Percentiles rank a stretch among this genome's conserved stretches.
Evolutionary conservation across 2,797 vertebrate genomes (phyloP).

Genomic region (Bufotes viridis): DNA sequence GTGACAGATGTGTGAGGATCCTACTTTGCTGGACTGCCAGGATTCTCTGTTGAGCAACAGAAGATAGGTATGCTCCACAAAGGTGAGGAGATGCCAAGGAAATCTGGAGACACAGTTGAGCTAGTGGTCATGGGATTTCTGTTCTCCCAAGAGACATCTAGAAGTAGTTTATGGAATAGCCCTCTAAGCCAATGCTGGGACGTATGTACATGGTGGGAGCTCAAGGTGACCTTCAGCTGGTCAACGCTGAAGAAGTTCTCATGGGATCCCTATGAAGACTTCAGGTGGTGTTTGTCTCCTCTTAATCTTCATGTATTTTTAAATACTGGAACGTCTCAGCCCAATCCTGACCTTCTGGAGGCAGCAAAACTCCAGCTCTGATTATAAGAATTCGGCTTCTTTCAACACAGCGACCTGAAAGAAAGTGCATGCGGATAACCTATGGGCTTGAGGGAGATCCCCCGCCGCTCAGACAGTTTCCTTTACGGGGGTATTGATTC

Average conservation of each 20-base stretch:
- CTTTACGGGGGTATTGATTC: conserved; percentile 61
- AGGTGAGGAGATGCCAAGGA: too few species aligned
- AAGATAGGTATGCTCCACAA: too few species aligned
- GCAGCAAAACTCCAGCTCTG: conserved; percentile 16
- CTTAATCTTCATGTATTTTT: conserved; percentile 3
- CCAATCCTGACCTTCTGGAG: conserved; percentile 14
- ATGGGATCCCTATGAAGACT: neutral
- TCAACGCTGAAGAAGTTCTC: neutral
- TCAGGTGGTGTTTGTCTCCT: neutral
- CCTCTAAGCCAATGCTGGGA: neutral
- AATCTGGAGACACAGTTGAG: too few species aligned
- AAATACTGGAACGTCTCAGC: neutral
- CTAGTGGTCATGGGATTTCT: neutral
- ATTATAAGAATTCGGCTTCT: conserved; percentile 22
- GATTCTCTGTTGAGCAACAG: too few species aligned
- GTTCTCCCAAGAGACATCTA: neutral
- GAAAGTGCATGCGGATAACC: conserved; percentile 20
- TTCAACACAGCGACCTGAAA: conserved; percentile 30
- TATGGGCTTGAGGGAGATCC: conserved; percentile 48
- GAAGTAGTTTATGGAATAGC: neutral
- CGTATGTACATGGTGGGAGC: neutral
- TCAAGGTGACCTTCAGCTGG: neutral
- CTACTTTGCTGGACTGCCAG: too few species aligned
- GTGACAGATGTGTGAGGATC: too few species aligned
- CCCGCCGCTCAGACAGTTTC: conserved; percentile 39